phyloP scores from a whole-genome alignment of 2,797 vertebrate genomes.

The Hydrocynus forskahlii region DNA sequence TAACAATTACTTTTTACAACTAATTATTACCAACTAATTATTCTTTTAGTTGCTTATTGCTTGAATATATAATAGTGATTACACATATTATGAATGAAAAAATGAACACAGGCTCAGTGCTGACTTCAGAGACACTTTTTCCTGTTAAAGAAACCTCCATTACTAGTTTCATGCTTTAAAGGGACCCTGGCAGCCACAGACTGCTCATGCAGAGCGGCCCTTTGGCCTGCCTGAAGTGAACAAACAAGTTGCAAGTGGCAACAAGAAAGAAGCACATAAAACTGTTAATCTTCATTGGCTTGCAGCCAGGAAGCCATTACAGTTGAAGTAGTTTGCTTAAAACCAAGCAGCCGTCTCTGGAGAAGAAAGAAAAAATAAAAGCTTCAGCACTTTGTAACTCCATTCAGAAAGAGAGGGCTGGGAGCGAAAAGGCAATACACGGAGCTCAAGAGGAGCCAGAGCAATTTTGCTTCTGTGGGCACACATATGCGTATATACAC shows the following conservation, averaged over 20 bases:
- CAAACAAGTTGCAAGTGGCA: slow-evolving; percentile 75
- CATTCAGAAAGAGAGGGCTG: slow-evolving; percentile 67
- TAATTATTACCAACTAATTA: no score
- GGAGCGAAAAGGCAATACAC: slow-evolving; percentile 62
- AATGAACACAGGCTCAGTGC: background rate
- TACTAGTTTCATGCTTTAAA: background rate
- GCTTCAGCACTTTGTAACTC: slow-evolving; percentile 69
- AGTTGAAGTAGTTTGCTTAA: slow-evolving; percentile 71
- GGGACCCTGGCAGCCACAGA: slow-evolving; percentile 53
- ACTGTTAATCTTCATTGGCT: slow-evolving; percentile 64
- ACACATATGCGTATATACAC: no score
- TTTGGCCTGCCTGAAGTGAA: slow-evolving; percentile 52
- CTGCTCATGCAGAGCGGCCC: slow-evolving; percentile 64
- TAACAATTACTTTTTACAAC: no score
- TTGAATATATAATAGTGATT: no score
- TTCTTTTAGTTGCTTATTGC: no score
- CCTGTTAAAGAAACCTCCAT: background rate
- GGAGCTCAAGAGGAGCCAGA: slow-evolving; percentile 60
- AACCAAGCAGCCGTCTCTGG: slow-evolving; percentile 68
- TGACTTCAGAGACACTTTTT: slow-evolving; percentile 1
- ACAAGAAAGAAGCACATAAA: slow-evolving; percentile 73
- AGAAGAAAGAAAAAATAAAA: slow-evolving; percentile 50
- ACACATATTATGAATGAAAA: background rate
- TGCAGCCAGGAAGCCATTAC: slow-evolving; percentile 69
- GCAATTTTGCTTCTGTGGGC: slow-evolving; percentile 67